These are phyloP conservation scores for Diplazon laetatorius DNA, from an alignment of 2,888 invertebrate species.

Conservation along the genomic window DNA sequence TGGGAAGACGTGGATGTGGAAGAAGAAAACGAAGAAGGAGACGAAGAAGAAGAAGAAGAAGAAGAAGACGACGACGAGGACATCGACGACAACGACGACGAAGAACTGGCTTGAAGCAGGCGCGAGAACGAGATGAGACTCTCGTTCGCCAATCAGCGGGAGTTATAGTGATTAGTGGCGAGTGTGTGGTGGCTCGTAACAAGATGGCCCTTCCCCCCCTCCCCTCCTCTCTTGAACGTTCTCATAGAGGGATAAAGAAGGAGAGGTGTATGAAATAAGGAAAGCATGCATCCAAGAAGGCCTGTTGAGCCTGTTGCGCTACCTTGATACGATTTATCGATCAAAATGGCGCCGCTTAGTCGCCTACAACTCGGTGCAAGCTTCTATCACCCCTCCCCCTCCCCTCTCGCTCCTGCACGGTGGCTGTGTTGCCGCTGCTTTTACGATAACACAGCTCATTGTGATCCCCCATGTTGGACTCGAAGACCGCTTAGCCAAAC, in stretches of 20 bases:
- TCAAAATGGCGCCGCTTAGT: conserved; percentile 60
- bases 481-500: conserved; percentile 20
- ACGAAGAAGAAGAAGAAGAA: conserved; percentile 17
- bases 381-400: too few relatives aligned
- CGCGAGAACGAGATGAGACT: conserved; percentile 59
- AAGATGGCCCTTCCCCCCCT: too few relatives aligned
- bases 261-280: conserved; percentile 22
- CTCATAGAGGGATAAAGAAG: conserved; percentile 41
- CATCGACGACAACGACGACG: conserved; percentile 18
- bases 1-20: conserved; percentile 4
- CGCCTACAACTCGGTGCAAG: conserved; percentile 46
- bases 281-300: conserved; percentile 43
- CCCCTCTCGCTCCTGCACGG: too few relatives aligned
- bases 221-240: conserved; percentile 51
- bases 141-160: conserved; percentile 64
- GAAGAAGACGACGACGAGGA: conserved; percentile 29
- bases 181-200: conserved; percentile 65
- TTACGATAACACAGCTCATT: conserved; percentile 54
- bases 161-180: conserved; percentile 66
- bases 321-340: conserved; percentile 62
- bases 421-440: conserved; percentile 39
- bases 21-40: conserved; percentile 4
- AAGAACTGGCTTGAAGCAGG: conserved; percentile 41
- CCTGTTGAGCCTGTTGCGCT: conserved; percentile 44
- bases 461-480: conserved; percentile 27